These are phyloP conservation scores for Ctenopoma multispine DNA, from an alignment of 2,797 vertebrate species.

Conservation along the genomic window DNA sequence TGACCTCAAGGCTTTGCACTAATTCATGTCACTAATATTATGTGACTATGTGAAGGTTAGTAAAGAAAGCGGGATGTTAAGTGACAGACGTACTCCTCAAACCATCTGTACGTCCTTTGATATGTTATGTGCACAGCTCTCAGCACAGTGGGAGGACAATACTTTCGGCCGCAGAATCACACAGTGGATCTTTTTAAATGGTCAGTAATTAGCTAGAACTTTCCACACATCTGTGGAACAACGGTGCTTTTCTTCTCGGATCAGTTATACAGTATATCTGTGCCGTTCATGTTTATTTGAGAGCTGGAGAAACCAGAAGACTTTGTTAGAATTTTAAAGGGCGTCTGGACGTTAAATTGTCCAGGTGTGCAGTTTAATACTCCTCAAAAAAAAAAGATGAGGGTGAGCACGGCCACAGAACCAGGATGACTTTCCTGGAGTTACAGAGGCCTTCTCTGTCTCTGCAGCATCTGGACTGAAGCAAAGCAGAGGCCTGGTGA, in stretches of 20 bases:
- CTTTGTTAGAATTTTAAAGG: conserved; percentile 28
- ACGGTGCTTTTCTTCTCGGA: background rate
- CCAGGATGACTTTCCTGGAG: conserved; percentile 22
- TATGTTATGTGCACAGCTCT: conserved; percentile 25
- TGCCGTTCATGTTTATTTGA: conserved; percentile 36
- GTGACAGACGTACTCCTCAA: conserved; percentile 50
- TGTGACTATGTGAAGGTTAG: conserved; percentile 67
- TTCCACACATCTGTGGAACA: conserved; percentile 44
- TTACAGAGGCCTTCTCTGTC: conserved; percentile 70
- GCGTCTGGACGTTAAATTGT: conserved; percentile 57
- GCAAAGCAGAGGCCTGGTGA: conserved; percentile 43
- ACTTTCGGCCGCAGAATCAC: conserved; percentile 21
- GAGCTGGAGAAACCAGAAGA: conserved; percentile 34
- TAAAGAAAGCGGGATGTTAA: conserved; percentile 60
- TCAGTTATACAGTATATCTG: conserved; percentile 20
- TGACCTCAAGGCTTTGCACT: conserved; percentile 48
- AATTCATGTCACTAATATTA: conserved; percentile 65
- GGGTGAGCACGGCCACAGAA: background rate
- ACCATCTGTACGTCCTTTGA: conserved; percentile 44
- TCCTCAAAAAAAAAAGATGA: conserved; percentile 17
- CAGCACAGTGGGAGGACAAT: conserved; percentile 31
- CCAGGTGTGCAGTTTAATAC: conserved; percentile 67
- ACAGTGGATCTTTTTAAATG: conserved; percentile 33
- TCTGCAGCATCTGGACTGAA: conserved; percentile 66
- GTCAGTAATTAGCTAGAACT: conserved; percentile 44